Percentiles rank a stretch among this genome's conserved stretches.
phyloP scores from a whole-genome alignment of 1,140 invertebrate genomes.

The Anagrus nilaparvatae region DNA sequence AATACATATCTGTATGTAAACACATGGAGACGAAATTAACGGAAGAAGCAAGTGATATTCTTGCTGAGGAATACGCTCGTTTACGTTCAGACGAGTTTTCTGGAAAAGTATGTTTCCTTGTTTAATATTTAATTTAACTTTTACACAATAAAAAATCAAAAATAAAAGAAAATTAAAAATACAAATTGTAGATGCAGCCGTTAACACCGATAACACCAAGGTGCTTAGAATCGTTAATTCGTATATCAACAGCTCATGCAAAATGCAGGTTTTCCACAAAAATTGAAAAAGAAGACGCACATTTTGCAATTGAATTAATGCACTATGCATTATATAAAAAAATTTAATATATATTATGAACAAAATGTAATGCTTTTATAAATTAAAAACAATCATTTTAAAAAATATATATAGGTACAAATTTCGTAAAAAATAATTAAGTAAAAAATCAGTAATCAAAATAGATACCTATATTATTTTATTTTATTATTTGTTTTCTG shows the following conservation, averaged over 20 bases:
- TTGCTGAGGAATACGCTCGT: conserved; percentile 88
- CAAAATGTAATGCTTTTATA: no score
- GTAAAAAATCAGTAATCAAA: no score
- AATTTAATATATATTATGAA: no score
- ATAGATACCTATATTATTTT: no score
- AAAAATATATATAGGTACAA: no score
- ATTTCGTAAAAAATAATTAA: no score
- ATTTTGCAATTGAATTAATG: conserved; percentile 89
- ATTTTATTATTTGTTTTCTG: no score
- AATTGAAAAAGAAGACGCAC: conserved; percentile 76
- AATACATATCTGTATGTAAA: conserved; percentile 93
- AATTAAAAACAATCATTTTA: no score
- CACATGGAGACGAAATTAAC: conserved; percentile 84
- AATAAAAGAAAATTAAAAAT: neutral
- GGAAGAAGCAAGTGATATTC: conserved; percentile 79
- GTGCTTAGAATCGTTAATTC: conserved; percentile 94
- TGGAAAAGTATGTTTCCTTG: conserved; percentile 55
- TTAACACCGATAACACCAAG: conserved; percentile 96
- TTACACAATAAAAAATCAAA: conserved; percentile 1
- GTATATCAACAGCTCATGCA: conserved; percentile 95
- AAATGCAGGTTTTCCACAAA: conserved; percentile 82
- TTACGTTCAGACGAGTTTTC: conserved; percentile 78
- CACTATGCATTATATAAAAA: conserved; percentile 97
- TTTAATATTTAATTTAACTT: neutral
- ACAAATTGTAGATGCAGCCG: conserved; percentile 74